Evolutionary conservation across 1,140 invertebrate species (phyloP), one percentile per base, ranked within the genome.

Genomic region (Aphis gossypii): DNA sequence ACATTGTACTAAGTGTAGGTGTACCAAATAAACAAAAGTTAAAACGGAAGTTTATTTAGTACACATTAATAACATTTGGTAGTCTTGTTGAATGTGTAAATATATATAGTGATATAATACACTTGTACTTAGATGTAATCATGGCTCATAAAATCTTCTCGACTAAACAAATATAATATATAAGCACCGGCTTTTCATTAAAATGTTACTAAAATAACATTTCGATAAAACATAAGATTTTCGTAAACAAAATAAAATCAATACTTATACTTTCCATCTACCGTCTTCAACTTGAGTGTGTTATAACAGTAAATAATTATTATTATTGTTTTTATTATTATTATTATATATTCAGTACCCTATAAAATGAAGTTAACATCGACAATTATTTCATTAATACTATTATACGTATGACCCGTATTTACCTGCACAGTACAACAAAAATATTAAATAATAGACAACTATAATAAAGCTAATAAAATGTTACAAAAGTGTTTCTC

Each of bases 21-120:
- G 35, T 21, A 88, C 1, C 30, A 88, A 48, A 48, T 76, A 84
- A 44, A 84, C 83, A 41, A 46, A 48, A 88, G 30, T 23, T 46
- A 9, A 51, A 88, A n/a, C 44, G 86, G 86, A 48, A 88, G 86
- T 48, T 88, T 88, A 88, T 88, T 88, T n/a, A 5, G 86, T 88
- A 88, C 44, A 88, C 44, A 88, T 88, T 88, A 88, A 88, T 88
- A 88, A 48, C 86, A 88, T 88, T 88, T n/a, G 30, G n/a, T 35
- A 48, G 86, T 88, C 14, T 88, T n/a, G 86, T 88, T 51, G 14
- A 35, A 88, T 51, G 44, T 88, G 86, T 88, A 87, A 87, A 87
- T 87, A 87, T 30, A 87, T 87, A 87, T 30, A 30, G 44, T 44
- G 44, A 87, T 46, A 87, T n/a, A 87, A 88, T 48, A 35, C 7